A percentile compares a stretch with the other conserved stretches of the same genome.
These are phyloP conservation scores for Adela reaumurella DNA, from an alignment of 2,888 invertebrate species.

Conservation along the genomic window DNA sequence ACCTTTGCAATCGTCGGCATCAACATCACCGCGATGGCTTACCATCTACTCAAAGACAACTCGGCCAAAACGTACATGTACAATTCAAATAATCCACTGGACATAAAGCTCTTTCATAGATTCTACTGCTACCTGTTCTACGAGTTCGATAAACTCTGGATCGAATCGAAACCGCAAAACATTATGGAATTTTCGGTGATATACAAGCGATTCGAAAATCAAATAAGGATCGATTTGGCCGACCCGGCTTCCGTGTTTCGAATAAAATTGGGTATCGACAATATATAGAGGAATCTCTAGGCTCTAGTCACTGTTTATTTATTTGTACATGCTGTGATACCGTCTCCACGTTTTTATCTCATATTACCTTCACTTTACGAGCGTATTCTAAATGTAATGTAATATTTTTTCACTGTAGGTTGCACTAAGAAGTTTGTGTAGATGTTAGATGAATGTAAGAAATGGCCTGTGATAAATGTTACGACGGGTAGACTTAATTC, in stretches of 20 bases:
- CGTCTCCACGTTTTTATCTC: no score
- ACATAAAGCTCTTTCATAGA: conserved; percentile 78
- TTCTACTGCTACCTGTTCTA: conserved; percentile 92
- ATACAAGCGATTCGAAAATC: conserved; percentile 78
- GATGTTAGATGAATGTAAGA: no score
- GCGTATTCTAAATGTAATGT: no score
- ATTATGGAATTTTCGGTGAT: conserved; percentile 95
- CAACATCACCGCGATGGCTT: conserved; percentile 90
- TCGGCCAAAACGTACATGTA: conserved; percentile 88
- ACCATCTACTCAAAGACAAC: conserved; percentile 74
- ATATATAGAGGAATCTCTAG: conserved; percentile 44
- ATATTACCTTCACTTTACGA: no score
- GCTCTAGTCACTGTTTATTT: conserved; percentile 2
- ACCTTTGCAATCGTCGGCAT: conserved; percentile 92
- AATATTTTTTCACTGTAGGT: no score
- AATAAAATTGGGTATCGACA: conserved; percentile 76
- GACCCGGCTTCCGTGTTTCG: conserved; percentile 71
- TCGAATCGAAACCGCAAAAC: conserved; percentile 83
- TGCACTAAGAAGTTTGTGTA: no score
- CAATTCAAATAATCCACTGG: conserved; percentile 67
- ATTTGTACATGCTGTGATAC: neutral
- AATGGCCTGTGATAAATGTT: no score
- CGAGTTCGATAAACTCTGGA: conserved; percentile 94
- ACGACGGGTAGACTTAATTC: no score
- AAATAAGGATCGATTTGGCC: conserved; percentile 63